These are phyloP conservation scores for Platichthys stellatus DNA, from an alignment of 2,113 vertebrate species.

Conservation along the genomic window DNA sequence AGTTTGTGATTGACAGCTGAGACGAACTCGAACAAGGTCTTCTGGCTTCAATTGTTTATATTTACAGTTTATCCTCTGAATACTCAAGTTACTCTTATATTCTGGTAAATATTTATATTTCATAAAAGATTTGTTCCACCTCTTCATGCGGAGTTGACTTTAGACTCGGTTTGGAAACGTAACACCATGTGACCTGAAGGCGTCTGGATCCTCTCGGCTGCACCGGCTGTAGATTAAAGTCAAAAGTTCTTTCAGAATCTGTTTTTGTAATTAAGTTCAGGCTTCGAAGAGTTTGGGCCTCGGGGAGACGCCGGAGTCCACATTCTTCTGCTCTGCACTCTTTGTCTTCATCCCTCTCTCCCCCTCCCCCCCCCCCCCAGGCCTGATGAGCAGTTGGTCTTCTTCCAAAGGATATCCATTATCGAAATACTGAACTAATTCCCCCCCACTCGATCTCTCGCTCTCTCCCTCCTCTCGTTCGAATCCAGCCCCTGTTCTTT, in stretches of 20 bases:
- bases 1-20: too few species aligned
- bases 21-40: too few species aligned
- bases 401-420: conserved; percentile 67
- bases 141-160: too few species aligned
- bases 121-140: too few species aligned
- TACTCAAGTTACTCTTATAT: too few species aligned
- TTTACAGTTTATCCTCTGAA: too few species aligned
- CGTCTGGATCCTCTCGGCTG: too few species aligned
- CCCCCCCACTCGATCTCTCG: conserved; percentile 8
- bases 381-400: conserved; percentile 56
- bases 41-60: too few species aligned
- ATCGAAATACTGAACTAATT: conserved; percentile 68
- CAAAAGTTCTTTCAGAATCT: neutral
- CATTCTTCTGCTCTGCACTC: conserved; percentile 41
- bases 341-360: conserved; percentile 42
- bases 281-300: conserved; percentile 3
- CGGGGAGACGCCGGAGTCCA: conserved; percentile 42
- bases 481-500: conserved; percentile 26
- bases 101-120: too few species aligned
- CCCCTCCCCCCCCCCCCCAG: neutral
- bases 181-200: too few species aligned
- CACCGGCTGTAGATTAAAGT: too few species aligned
- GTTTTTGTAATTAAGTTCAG: conserved; percentile 12
- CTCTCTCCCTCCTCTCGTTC: conserved; percentile 4
- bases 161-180: too few species aligned